Evolutionary conservation across 2,113 vertebrate species (phyloP), one percentile per base, ranked within the genome.

Genomic region (Emydura subglobosa): DNA sequence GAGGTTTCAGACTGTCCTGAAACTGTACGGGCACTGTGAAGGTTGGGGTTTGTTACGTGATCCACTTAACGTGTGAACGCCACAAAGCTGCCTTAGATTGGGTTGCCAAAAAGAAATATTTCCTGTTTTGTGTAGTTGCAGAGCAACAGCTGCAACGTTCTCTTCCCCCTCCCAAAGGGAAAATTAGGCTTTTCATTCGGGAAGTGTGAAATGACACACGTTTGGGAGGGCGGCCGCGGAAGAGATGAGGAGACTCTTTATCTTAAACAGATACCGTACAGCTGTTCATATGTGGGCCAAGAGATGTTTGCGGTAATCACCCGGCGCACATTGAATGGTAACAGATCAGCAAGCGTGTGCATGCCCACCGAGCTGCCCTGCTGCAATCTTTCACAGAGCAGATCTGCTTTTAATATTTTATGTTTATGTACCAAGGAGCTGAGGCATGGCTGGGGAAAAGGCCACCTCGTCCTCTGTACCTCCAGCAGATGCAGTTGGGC

Each of bases 61-160:
- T 42, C 79, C 79, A 19, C 39, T 44, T 21, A 4, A 4, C 0
- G 0, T 51, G 49, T 44, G 51, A 42, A 27, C 5, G 25, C 21
- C 39, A 72, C 50, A 72, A 51, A 89, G 53, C 83, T 39, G 6
- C 25, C 81, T 53, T 31, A 2, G 42, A 5, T 27, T 16, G 4
- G 50, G n/a, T 10, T 29, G 42, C 54, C 24, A 13, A 87, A 44
- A 82, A 42, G 55, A 68, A 82, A 82, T 54, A 7, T 4, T 8
- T n/a, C 42, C 3, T 0, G 9, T 78, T 78, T 13, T 1, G 10
- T 27, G 61, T 19, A 22, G 0, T 1, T 5, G 47, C 57, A 2
- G 72, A 65, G 85, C 85, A n/a, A 57, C 0, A 10, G 79, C 79
- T 6, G 29, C 13, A 21, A 59, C 55, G 44, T 29, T 2, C 3